These are phyloP conservation scores for Cherax quadricarinatus DNA, from an alignment of 1,140 invertebrate species.

Conservation along the genomic window DNA sequence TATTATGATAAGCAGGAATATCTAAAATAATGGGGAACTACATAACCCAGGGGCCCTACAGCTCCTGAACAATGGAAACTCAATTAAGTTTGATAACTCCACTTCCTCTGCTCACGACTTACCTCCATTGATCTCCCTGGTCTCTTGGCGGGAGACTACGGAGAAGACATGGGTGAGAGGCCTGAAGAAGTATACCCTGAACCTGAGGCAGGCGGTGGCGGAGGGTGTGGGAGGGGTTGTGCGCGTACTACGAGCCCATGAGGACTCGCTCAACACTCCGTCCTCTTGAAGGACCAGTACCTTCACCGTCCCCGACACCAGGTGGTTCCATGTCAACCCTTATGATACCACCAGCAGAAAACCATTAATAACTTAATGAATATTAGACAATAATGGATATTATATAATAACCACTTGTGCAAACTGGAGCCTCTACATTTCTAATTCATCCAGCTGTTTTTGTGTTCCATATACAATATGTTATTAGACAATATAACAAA, in stretches of 20 bases:
- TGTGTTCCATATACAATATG: no score
- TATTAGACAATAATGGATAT: background rate
- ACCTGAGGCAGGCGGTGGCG: constrained; percentile 61
- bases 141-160: constrained; percentile 44
- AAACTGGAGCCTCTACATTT: no score
- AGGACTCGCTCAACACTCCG: constrained; percentile 42
- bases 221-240: constrained; percentile 41
- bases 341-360: background rate
- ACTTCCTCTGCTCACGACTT: background rate
- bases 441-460: no score
- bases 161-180: constrained; percentile 65
- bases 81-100: no score
- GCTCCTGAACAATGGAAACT: no score
- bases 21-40: no score
- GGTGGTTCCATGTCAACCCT: background rate
- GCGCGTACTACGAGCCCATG: constrained; percentile 57
- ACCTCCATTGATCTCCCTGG: constrained; percentile 61
- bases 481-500: no score
- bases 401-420: background rate
- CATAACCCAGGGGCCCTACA: no score
- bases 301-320: background rate
- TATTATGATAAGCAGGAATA: no score
- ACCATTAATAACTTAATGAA: background rate
- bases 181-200: constrained; percentile 59
- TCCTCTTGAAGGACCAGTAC: constrained; percentile 55